Percentiles rank a stretch among this genome's conserved stretches.
These are phyloP conservation scores for Antedon mediterranea DNA, from an alignment of 53 echinoderm and acorn worm species.

Conservation along the genomic window DNA sequence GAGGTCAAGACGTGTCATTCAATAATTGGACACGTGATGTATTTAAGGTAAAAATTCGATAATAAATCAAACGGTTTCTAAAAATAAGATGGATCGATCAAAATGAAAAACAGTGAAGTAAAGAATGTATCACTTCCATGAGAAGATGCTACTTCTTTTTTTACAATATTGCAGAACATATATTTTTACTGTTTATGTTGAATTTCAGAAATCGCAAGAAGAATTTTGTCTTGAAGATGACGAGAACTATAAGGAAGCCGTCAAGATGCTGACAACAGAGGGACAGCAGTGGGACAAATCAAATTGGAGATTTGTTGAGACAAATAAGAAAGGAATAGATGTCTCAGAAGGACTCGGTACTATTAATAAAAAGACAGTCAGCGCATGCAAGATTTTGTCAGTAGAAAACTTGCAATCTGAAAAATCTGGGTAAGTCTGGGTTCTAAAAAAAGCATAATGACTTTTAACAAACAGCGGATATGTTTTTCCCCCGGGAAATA, in stretches of 20 bases:
- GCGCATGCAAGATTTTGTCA: background rate
- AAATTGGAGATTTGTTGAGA: background rate
- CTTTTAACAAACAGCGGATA: background rate
- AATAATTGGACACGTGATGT: constrained; percentile 38
- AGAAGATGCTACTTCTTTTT: too few species aligned
- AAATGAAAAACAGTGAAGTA: too few species aligned
- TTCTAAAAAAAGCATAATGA: background rate
- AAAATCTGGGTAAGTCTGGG: background rate
- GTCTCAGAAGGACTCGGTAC: background rate
- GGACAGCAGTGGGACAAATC: background rate
- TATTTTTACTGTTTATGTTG: too few species aligned
- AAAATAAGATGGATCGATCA: too few species aligned
- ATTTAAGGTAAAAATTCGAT: constrained; percentile 22
- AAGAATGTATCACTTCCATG: too few species aligned
- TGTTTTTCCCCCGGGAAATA: background rate
- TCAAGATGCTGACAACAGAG: background rate
- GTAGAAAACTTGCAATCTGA: background rate
- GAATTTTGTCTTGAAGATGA: background rate
- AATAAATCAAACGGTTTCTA: too few species aligned
- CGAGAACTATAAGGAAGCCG: background rate
- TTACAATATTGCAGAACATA: too few species aligned
- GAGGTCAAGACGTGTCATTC: constrained; percentile 50
- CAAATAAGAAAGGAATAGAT: background rate
- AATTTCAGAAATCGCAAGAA: background rate
- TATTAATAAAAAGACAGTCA: background rate